These are phyloP conservation scores for Gasterosteus nipponicus DNA, from an alignment of 2,113 vertebrate species.

Conservation along the genomic window DNA sequence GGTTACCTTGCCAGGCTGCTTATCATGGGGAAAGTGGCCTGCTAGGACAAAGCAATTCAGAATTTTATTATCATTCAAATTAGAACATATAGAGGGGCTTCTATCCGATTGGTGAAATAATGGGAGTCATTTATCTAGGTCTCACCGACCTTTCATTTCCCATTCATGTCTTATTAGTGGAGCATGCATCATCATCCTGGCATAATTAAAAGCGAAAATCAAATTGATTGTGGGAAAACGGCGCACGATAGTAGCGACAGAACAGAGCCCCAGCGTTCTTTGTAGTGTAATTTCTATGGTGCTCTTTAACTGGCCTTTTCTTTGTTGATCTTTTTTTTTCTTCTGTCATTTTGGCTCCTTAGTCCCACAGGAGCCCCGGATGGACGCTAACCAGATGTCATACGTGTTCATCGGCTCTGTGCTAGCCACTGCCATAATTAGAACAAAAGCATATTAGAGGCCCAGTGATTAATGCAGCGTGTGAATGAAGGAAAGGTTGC, in stretches of 20 bases:
- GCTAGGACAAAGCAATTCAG: slow-evolving; percentile 81
- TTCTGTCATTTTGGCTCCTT: slow-evolving; percentile 48
- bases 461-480: slow-evolving; percentile 67
- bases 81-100: slow-evolving; percentile 88
- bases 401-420: slow-evolving; percentile 70
- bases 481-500: slow-evolving; percentile 53
- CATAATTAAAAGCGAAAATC: slow-evolving; percentile 87
- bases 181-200: slow-evolving; percentile 90
- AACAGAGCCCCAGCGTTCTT: slow-evolving; percentile 43
- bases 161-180: slow-evolving; percentile 90
- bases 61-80: slow-evolving; percentile 92
- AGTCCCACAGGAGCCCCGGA: slow-evolving; percentile 35
- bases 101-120: slow-evolving; percentile 94
- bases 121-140: slow-evolving; percentile 91
- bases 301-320: slow-evolving; percentile 47
- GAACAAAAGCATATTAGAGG: slow-evolving; percentile 66
- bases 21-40: slow-evolving; percentile 81
- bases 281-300: slow-evolving; percentile 27
- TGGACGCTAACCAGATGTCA: slow-evolving; percentile 57
- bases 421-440: slow-evolving; percentile 65
- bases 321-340: slow-evolving; percentile 62
- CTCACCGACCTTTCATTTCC: slow-evolving; percentile 91
- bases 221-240: slow-evolving; percentile 80
- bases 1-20: slow-evolving; percentile 86
- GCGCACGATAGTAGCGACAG: slow-evolving; percentile 65